Base-by-base conservation (phyloP, 1,140 invertebrate genomes). In the Parasteatoda tepidariorum region DNA sequence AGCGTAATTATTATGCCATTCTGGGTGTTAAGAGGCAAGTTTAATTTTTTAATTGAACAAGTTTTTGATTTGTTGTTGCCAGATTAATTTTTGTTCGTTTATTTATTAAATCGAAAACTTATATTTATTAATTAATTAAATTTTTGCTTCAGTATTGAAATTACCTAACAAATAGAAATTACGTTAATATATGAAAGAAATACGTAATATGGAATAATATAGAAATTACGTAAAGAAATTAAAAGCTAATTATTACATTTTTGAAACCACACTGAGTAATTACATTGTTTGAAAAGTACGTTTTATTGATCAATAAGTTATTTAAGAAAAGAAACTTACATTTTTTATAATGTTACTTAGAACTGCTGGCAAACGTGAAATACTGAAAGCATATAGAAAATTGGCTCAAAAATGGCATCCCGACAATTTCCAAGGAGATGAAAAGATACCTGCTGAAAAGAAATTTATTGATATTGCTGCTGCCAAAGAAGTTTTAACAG, bases 381-480 rank as follows among this genome's bases (percentile, higher is more conserved):
- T 99, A 22, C 91, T 93, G 0, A 99, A 99, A 91, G 98, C 98
- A 6, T 99, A 99, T 89, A 92, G 98, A 85, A 99, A 98, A 92
- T 92, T 96, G 71, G 98, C 98, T 18, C 95, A 97, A 89, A 95
- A 98, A 89, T 99, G 98, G 97, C 98, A 99, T 92, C 98, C 98
- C 0, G 98, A 99, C 89, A 97, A 97, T 90, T 99, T 94, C 88
- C 93, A 94, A 85, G 94, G 93, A 6, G 94, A 97, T 70, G 89
- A 90, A 62, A 99, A 99, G 90, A 97, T 98, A 88, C 91, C 93
- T 34, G 98, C 98, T 0, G 95, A 99, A 89, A 98, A 98, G 88
- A 98, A 95, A 89, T 99, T 99, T 87, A 99, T 99, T 84, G 98
- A 99, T 88, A 97, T 99, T 87, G 98, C 98, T 15, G 96, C 97